Percentiles rank a stretch among this genome's conserved stretches.
Evolutionary conservation across 2,797 vertebrate genomes (phyloP).

Genomic region (Ataeniobius toweri): DNA sequence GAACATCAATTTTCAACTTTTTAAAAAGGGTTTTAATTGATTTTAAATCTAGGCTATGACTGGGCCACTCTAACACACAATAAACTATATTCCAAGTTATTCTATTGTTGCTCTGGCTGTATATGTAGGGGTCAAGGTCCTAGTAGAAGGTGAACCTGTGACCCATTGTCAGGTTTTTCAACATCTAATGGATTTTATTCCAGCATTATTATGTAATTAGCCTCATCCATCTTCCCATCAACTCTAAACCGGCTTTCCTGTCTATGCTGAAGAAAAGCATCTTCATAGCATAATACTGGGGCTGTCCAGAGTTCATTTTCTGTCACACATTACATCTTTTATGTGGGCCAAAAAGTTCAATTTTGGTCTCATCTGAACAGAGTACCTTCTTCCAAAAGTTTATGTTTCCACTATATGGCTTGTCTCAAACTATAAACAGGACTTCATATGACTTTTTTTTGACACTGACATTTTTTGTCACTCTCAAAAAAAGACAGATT

Average conservation of each 20-base stretch:
- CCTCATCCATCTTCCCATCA: background rate
- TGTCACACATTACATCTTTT: background rate
- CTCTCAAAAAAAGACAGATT: background rate
- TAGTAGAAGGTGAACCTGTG: background rate
- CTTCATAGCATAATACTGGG: background rate
- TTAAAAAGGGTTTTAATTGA: background rate
- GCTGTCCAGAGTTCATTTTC: background rate
- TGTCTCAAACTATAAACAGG: too few species aligned
- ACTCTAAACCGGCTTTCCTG: background rate
- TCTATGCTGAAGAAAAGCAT: background rate
- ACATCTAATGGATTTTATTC: too few species aligned
- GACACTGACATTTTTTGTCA: background rate
- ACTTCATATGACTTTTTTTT: too few species aligned
- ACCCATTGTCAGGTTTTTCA: too few species aligned
- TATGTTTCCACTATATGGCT: too few species aligned
- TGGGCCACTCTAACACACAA: background rate
- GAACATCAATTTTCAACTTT: background rate
- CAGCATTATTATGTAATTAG: too few species aligned
- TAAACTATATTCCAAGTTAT: background rate
- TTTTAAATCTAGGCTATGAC: too few species aligned
- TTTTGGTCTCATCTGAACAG: background rate
- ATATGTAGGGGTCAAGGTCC: background rate
- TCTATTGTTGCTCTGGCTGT: background rate
- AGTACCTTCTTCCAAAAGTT: too few species aligned
- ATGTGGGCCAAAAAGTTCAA: background rate